Percentiles rank a stretch among this genome's conserved stretches.
These are phyloP conservation scores for Thera obeliscata DNA, from an alignment of 2,888 invertebrate genomes.

Conservation along the genomic window DNA sequence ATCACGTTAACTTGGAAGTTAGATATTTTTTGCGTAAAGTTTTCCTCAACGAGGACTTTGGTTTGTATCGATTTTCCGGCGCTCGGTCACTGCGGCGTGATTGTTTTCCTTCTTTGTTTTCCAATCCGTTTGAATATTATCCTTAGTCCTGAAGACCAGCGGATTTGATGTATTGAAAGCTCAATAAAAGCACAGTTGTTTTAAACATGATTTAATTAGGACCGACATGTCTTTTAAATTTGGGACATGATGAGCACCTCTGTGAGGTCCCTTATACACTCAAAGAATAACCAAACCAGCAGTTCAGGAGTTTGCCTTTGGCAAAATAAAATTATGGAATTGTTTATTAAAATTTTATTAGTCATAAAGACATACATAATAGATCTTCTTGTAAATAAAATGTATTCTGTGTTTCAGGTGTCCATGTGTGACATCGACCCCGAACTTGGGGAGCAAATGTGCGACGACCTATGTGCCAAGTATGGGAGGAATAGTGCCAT, in stretches of 20 bases:
- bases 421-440: slow-evolving; percentile 90
- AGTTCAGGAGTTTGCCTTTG: too few relatives aligned
- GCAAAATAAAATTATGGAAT: too few relatives aligned
- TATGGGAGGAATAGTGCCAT: slow-evolving; percentile 88
- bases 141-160: too few relatives aligned
- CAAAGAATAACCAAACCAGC: too few relatives aligned
- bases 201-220: too few relatives aligned
- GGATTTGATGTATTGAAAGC: too few relatives aligned
- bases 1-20: not conserved
- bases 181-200: too few relatives aligned
- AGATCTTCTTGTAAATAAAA: not conserved
- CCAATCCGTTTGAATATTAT: slow-evolving; percentile 1
- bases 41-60: slow-evolving; percentile 40
- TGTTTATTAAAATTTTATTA: not conserved
- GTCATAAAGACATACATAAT: too few relatives aligned
- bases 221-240: too few relatives aligned
- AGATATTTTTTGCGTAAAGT: slow-evolving; percentile 9
- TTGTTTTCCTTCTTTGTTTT: slow-evolving; percentile 47
- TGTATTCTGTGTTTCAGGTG: slow-evolving; percentile 77
- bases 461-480: slow-evolving; percentile 86
- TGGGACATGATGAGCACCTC: too few relatives aligned
- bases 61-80: slow-evolving; percentile 77
- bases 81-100: slow-evolving; percentile 55
- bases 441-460: slow-evolving; percentile 88
- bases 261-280: too few relatives aligned